phyloP scores from a whole-genome alignment of 2,113 vertebrate species.

The Sphaerodactylus townsendi region DNA sequence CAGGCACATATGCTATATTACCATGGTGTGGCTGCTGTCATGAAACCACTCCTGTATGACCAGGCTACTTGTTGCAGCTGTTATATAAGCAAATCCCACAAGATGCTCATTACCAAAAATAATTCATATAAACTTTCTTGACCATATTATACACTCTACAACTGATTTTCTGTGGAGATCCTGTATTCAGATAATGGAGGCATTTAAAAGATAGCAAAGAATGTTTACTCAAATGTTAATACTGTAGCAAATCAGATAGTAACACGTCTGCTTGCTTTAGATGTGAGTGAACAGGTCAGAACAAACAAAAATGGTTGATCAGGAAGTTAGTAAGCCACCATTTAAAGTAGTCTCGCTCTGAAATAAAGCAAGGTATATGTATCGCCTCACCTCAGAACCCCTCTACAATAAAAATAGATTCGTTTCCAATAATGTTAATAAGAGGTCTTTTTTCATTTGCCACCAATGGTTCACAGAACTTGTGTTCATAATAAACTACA shows the following conservation, averaged over 20 bases:
- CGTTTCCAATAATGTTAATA: neutral
- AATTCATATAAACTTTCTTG: constrained; percentile 18
- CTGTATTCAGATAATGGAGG: constrained; percentile 1
- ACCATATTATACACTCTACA: constrained; percentile 17
- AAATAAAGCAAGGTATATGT: constrained; percentile 20
- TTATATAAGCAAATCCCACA: neutral
- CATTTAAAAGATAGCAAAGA: constrained; percentile 20
- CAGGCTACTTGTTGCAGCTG: neutral
- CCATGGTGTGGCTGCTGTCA: neutral
- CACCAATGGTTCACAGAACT: neutral
- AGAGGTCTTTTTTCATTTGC: neutral
- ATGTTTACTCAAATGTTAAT: constrained; percentile 22
- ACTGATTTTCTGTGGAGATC: constrained; percentile 25
- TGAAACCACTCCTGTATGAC: neutral
- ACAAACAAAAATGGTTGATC: constrained; percentile 6
- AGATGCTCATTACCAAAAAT: constrained; percentile 20
- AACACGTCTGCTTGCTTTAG: constrained; percentile 26
- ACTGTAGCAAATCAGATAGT: constrained; percentile 2
- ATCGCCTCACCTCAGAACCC: neutral
- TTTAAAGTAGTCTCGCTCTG: constrained; percentile 10
- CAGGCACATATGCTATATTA: neutral
- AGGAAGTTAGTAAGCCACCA: neutral
- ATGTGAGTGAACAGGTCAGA: constrained; percentile 5
- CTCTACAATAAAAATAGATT: neutral
- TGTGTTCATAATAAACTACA: neutral